Conservation (phyloP, 2,113 vertebrate genomes). For the Poecilia latipinna region DNA sequence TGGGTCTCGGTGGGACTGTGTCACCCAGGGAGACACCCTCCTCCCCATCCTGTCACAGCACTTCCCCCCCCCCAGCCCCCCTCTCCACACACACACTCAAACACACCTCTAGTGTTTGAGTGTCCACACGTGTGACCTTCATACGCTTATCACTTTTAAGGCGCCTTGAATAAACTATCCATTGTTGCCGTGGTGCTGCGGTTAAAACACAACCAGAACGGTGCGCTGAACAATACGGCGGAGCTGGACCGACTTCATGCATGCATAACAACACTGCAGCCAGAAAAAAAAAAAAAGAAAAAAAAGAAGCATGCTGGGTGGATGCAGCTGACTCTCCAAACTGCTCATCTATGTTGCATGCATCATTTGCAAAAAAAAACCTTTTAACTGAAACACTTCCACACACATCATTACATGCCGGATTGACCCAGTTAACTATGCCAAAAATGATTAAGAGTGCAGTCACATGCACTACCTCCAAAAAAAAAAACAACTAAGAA, state of each 20-base stretch:
- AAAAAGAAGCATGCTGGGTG: constrained; percentile 14
- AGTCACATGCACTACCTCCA: not conserved
- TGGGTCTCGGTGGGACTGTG: constrained; percentile 84
- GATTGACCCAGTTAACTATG: not conserved
- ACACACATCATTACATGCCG: not conserved
- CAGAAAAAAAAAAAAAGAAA: constrained; percentile 39
- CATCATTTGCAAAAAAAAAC: constrained; percentile 13
- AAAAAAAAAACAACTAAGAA: not conserved
- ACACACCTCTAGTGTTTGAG: constrained; percentile 13
- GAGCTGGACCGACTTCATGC: constrained; percentile 23
- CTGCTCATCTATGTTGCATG: constrained; percentile 14
- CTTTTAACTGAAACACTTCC: not conserved
- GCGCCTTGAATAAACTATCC: not conserved
- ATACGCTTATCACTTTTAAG: constrained; percentile 13
- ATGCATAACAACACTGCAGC: constrained; percentile 17
- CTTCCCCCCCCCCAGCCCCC: constrained; percentile 13
- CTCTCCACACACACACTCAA: constrained; percentile 31
- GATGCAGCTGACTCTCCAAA: constrained; percentile 41
- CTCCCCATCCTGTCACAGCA: constrained; percentile 70
- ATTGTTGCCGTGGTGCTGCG: not conserved
- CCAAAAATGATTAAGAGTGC: not conserved
- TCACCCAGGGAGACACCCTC: constrained; percentile 80
- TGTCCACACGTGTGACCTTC: constrained; percentile 51
- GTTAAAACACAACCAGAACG: constrained; percentile 11
- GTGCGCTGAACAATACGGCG: not conserved